Conservation (phyloP, 1,140 invertebrate species). For the Rhizoglyphus robini region DNA sequence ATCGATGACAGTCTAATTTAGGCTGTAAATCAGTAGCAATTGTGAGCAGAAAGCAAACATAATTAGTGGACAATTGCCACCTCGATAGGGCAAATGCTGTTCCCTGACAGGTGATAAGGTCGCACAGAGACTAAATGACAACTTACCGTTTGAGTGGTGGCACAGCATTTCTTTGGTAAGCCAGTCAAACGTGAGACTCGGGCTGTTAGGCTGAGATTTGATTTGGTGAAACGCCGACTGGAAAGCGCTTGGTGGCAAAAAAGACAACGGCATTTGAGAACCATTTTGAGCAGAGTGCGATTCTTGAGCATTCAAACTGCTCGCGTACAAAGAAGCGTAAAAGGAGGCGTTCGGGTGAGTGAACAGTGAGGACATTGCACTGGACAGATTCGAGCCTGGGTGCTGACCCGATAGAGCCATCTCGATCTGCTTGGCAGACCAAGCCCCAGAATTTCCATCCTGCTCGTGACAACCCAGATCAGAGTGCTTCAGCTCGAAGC, state of each 20-base stretch:
- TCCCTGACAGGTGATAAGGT: neutral
- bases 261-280: neutral
- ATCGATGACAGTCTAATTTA: neutral
- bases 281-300: neutral
- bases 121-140: neutral
- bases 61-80: constrained; percentile 3
- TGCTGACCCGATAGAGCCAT: neutral
- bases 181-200: constrained; percentile 17
- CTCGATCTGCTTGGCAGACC: neutral
- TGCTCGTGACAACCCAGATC: neutral
- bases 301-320: neutral
- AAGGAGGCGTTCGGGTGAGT: neutral
- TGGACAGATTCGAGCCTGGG: neutral
- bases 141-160: neutral
- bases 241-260: constrained; percentile 11
- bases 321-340: constrained; percentile 11
- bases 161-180: constrained; percentile 14
- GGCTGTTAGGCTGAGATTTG: constrained; percentile 12
- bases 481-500: neutral
- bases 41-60: constrained; percentile 2
- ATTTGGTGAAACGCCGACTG: constrained; percentile 22
- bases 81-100: neutral
- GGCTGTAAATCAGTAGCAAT: constrained; percentile 11
- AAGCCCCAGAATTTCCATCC: neutral
- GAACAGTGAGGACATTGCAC: constrained; percentile 15